Percentiles rank a stretch among this genome's conserved stretches.
phyloP scores from a whole-genome alignment of 37 sponge, comb jelly and placozoan species.

The Ephydatia muelleri region DNA sequence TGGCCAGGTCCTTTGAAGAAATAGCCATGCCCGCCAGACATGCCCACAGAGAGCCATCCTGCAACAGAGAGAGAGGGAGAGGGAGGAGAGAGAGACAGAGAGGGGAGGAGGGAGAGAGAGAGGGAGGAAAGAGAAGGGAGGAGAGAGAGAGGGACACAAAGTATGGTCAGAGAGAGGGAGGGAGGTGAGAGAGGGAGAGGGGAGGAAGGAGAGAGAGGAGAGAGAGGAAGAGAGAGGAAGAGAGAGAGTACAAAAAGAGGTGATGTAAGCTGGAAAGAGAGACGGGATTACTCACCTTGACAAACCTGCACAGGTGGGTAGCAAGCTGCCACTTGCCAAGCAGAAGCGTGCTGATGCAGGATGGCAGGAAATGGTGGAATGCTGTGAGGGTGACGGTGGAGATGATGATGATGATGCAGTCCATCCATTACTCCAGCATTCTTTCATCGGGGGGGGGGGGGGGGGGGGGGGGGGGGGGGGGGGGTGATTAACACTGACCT shows the following conservation, averaged over 20 bases:
- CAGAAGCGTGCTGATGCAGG: slow-evolving; percentile 67
- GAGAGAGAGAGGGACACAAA: too few species aligned
- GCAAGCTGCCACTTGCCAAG: slow-evolving; percentile 71
- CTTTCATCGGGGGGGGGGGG: not conserved
- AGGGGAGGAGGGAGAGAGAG: not conserved
- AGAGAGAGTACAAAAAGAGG: not conserved
- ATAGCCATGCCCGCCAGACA: slow-evolving; percentile 93
- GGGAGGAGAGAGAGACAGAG: not conserved
- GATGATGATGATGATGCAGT: not conserved
- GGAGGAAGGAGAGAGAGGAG: not conserved
- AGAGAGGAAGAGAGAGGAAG: not conserved
- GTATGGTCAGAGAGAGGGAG: too few species aligned
- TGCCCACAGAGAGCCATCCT: slow-evolving; percentile 93
- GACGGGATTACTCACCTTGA: slow-evolving; percentile 46
- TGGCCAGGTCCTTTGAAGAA: slow-evolving; percentile 73
- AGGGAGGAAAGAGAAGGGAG: too few species aligned
- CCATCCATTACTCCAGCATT: not conserved
- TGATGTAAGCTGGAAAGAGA: not conserved
- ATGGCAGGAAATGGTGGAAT: slow-evolving; percentile 89
- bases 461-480: not conserved
- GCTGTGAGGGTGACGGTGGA: too few species aligned
- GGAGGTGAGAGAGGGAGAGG: not conserved
- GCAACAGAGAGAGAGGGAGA: not conserved
- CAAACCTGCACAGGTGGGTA: slow-evolving; percentile 85
- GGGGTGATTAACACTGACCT: slow-evolving; percentile 40